Base-by-base conservation (phyloP, 2,888 invertebrate species). In the Didymodactylos carnosus region DNA sequence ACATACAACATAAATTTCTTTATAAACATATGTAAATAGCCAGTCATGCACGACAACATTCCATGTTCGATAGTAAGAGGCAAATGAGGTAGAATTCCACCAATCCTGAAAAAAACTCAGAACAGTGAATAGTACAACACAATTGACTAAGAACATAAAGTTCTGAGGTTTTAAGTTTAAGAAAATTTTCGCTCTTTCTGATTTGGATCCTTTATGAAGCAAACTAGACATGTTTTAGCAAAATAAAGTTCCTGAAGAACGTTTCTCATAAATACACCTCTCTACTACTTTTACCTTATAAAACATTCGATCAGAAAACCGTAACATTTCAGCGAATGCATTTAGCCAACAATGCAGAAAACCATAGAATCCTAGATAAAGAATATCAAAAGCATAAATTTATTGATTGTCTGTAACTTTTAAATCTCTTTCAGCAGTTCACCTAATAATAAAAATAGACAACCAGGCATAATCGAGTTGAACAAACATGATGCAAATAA, bases 11-110 rank as follows among this genome's bases (percentile, higher is more conserved):
- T 43, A 51, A 27, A 82, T 77, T 78, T 92, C 93, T 79, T 88
- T 88, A 83, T 92, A 93, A 75, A 97, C 86, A 82, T 94, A 92
- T 8, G 88, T 88, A 79, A 92, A 90, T 0, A 95, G 86, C 94
- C 94, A 97, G 78, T 92, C 91, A 81, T 94, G 91, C 0, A 95
- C 93, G 0, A 94, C 89, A n/a, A 91, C 87, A 82, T 97, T 97
- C 95, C 95, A 95, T 6, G 69, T 75, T 72, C 93, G 88, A 83
- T 91, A 94, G 83, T 89, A 95, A 19, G 86, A 86, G 0, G 88
- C 88, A 83, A 89, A 93, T 19, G 88, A 88, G 0, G 88, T 88
- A 3, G 89, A 88, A 73, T 91, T 93, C 95, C 94, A 95, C 94
- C 94, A 95, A 80, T 91, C 91, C 88, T 93, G 80, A 39, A 81